A percentile compares a stretch with the other conserved stretches of the same genome.
Evolutionary conservation across 2,113 vertebrate species (phyloP).

Genomic region (Danio rerio): DNA sequence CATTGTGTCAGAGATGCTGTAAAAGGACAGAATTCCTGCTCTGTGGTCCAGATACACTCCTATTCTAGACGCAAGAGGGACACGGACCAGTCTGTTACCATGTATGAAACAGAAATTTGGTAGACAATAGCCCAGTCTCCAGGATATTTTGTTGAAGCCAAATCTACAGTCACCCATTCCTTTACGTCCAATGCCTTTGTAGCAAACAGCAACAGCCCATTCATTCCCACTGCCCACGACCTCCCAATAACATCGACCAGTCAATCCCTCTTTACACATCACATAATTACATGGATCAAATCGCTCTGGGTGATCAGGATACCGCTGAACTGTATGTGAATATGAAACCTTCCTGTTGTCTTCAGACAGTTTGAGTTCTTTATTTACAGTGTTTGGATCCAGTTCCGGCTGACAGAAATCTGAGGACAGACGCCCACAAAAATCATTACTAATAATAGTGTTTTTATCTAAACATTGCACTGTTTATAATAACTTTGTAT

Average conservation of each 20-base stretch:
- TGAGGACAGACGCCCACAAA: neutral
- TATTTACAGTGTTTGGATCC: conserved; percentile 30
- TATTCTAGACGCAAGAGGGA: too few relatives aligned
- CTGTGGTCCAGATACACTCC: too few relatives aligned
- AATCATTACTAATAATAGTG: too few relatives aligned
- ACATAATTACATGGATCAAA: neutral
- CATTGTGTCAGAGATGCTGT: too few relatives aligned
- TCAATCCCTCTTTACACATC: conserved; percentile 7
- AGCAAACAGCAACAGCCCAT: conserved; percentile 11
- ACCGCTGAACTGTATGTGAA: neutral
- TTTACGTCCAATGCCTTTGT: conserved; percentile 42
- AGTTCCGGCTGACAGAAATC: conserved; percentile 39
- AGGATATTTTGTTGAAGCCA: conserved; percentile 44
- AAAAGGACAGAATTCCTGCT: too few relatives aligned
- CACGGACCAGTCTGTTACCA: neutral
- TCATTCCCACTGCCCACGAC: conserved; percentile 15
- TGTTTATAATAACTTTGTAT: too few relatives aligned
- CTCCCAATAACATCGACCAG: conserved; percentile 48
- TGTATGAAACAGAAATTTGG: conserved; percentile 75
- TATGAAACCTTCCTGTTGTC: conserved; percentile 2
- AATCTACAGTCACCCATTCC: conserved; percentile 26
- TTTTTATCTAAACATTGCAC: too few relatives aligned
- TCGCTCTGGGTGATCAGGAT: conserved; percentile 46
- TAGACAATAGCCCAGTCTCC: conserved; percentile 70
- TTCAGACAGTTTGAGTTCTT: conserved; percentile 25